Evolutionary conservation across 2,797 vertebrate genomes (phyloP), one percentile per base, ranked within the genome.

Genomic region (Micrastur ruficollis): DNA sequence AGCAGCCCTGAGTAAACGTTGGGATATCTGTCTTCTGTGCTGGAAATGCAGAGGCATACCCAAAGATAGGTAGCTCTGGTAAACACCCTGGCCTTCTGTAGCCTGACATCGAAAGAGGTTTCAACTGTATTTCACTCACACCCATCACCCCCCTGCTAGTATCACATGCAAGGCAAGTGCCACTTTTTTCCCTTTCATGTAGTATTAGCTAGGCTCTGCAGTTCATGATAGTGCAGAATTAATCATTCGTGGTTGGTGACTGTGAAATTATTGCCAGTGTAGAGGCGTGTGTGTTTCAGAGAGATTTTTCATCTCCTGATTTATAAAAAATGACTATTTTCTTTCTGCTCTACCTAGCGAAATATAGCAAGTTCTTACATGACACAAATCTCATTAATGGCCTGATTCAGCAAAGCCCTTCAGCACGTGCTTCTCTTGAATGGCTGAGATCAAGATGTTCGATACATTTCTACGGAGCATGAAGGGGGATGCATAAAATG

Each of bases 1-100:
- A 71, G 70, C 85, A 81, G 53, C 58, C 47, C 44, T 11, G 52
- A 52, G 89, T 6, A 58, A n/a, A 56, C 1, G 3, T 5, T 29
- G 86, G 55, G 47, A 2, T 44, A 6, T 50, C 27, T 72, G 34
- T 42, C n/a, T 42, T 32, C 18, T 9, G 21, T 34, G 84, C 52
- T 16, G 3, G 15, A 32, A 71, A 47, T 5, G 34, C 61, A 27
- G 58, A 73, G 55, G 21, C 65, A 47, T 50, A 20, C 34, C 85
- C 81, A 9, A 2, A 9, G 65, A 1, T 0, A 11, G 42, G 55
- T 26, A 50, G 1, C n/a, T 14, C 52, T 19, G 36, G 12, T 6
- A 22, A 70, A 62, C 76, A 52, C 67, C 31, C 34, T 40, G 68
- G 47, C 79, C 68, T 62, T 81, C 40, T 76, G 2, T 1, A 36